Percentiles rank a stretch among this genome's conserved stretches.
Conservation (phyloP, 2,888 invertebrate species). For the Ichneumoninae sp. region DNA sequence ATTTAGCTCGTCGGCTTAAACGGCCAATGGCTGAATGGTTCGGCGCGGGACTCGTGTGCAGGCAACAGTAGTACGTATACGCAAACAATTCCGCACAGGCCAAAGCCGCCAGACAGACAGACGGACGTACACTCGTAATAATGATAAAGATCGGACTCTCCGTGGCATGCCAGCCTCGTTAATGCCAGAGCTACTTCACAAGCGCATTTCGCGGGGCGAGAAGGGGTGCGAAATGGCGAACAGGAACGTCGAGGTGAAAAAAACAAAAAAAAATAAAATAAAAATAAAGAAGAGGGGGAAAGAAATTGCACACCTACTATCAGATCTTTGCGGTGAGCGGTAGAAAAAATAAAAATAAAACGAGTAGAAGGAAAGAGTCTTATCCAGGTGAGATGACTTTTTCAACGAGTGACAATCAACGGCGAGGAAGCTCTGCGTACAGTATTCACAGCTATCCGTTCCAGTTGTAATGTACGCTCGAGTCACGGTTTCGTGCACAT, state of each 20-base stretch:
- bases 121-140: constrained; percentile 75
- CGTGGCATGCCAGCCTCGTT: constrained; percentile 71
- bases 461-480: constrained; percentile 4
- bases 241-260: constrained; percentile 44
- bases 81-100: constrained; percentile 61
- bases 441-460: constrained; percentile 11
- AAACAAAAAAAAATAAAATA: constrained; percentile 24
- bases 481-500: constrained; percentile 35
- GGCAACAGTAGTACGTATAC: constrained; percentile 36
- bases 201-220: constrained; percentile 31
- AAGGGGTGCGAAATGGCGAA: constrained; percentile 44
- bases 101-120: constrained; percentile 66
- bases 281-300: constrained; percentile 28
- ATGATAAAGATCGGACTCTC: constrained; percentile 75
- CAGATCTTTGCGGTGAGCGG: constrained; percentile 13
- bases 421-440: constrained; percentile 30
- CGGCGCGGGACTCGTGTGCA: not conserved
- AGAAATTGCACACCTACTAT: constrained; percentile 50
- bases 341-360: constrained; percentile 1
- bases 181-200: constrained; percentile 53
- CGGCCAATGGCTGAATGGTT: constrained; percentile 3
- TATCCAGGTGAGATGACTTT: constrained; percentile 29
- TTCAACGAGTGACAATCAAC: constrained; percentile 45
- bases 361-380: constrained; percentile 18
- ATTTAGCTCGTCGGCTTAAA: not conserved